A percentile compares a stretch with the other conserved stretches of the same genome.
Conservation (phyloP, 2,888 invertebrate species). For the Lathronympha strigana region DNA sequence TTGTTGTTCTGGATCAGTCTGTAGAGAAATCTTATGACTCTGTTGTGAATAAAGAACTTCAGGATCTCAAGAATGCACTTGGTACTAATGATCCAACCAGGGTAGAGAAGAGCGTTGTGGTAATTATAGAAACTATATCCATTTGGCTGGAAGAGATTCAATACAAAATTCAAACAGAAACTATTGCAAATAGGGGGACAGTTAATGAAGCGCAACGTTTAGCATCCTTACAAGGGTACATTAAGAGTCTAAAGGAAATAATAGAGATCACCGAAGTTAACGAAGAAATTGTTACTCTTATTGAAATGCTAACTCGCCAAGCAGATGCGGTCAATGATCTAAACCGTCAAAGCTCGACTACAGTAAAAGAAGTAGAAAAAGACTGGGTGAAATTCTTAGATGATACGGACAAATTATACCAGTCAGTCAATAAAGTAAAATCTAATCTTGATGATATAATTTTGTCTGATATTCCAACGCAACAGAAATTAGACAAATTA, state of each 20-base stretch:
- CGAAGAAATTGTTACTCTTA: conserved; percentile 86
- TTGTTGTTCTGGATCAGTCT: conserved; percentile 70
- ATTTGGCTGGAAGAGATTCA: conserved; percentile 94
- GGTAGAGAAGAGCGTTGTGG: conserved; percentile 88
- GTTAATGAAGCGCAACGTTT: conserved; percentile 64
- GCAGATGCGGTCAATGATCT: conserved; percentile 88
- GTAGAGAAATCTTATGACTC: conserved; percentile 75
- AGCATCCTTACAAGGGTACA: conserved; percentile 78
- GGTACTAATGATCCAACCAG: conserved; percentile 81
- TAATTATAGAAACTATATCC: conserved; percentile 91
- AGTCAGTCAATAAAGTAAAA: conserved; percentile 78
- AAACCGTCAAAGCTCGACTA: conserved; percentile 71
- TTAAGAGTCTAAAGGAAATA: conserved; percentile 85
- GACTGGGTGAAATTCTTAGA: conserved; percentile 89
- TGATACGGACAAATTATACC: conserved; percentile 84
- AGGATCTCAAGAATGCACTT: conserved; percentile 84
- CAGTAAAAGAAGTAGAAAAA: conserved; percentile 83
- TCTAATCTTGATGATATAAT: conserved; percentile 82
- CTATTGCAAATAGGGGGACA: conserved; percentile 56
- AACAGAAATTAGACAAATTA: conserved; percentile 87
- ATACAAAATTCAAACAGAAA: conserved; percentile 86
- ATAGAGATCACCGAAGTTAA: conserved; percentile 88
- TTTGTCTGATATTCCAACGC: conserved; percentile 86
- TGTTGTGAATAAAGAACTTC: conserved; percentile 85
- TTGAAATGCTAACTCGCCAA: conserved; percentile 86